phyloP scores from a whole-genome alignment of 2,113 vertebrate genomes.

The Heterochromis multidens region DNA sequence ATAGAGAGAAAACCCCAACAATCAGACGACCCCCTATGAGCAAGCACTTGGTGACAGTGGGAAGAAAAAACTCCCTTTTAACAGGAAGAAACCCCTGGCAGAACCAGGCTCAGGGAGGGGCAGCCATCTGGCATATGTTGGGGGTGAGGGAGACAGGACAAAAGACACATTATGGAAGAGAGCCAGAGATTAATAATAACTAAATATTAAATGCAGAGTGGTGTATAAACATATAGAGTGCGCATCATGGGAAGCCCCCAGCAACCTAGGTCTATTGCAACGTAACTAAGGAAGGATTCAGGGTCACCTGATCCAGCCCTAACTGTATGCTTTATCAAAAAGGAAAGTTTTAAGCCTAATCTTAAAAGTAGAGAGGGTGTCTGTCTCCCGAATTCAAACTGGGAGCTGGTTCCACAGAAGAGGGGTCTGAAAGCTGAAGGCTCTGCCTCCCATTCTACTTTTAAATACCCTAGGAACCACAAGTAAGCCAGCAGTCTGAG shows the following conservation, averaged over 20 bases:
- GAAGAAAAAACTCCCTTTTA: rapidly evolving
- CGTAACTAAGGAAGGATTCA: not conserved
- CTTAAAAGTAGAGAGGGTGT: not conserved
- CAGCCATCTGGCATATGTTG: too few species aligned
- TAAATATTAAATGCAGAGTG: not conserved
- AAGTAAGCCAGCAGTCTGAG: not conserved
- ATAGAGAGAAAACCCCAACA: not conserved
- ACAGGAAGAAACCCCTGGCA: rapidly evolving
- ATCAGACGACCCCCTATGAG: rapidly evolving
- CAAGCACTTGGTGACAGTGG: not conserved
- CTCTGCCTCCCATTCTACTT: not conserved
- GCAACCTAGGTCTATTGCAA: not conserved
- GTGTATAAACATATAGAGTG: not conserved
- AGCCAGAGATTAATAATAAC: not conserved
- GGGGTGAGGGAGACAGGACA: not conserved
- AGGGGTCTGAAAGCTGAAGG: not conserved
- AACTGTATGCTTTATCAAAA: not conserved
- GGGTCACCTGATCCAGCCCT: not conserved
- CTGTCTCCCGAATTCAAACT: not conserved
- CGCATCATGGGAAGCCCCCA: not conserved
- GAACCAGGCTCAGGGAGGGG: not conserved
- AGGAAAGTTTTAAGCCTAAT: not conserved
- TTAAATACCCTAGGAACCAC: not conserved
- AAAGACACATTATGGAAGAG: not conserved
- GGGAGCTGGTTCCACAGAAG: not conserved